Conservation (phyloP, 2,888 invertebrate genomes). For the Sinodicranocentrus sp. region DNA sequence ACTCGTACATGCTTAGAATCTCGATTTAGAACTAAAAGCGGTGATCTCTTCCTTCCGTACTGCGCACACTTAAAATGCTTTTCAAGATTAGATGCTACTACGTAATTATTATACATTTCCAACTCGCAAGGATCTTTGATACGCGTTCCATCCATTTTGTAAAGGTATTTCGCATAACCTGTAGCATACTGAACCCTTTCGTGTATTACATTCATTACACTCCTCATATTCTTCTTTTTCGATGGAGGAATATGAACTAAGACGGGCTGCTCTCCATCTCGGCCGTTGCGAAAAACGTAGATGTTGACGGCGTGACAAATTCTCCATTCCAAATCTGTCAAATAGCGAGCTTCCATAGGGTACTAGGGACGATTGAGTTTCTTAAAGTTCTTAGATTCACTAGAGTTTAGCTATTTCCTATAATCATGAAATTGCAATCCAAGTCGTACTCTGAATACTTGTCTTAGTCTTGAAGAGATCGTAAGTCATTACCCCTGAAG, state of each 20-base stretch:
- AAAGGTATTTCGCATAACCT: conserved; percentile 75
- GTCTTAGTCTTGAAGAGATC: not conserved
- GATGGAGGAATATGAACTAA: conserved; percentile 75
- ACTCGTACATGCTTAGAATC: conserved; percentile 75
- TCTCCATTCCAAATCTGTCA: conserved; percentile 76
- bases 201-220: conserved; percentile 72
- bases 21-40: conserved; percentile 73
- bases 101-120: conserved; percentile 76
- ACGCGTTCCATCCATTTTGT: conserved; percentile 75
- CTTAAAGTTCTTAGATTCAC: too few species aligned
- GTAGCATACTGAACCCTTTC: conserved; percentile 75
- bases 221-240: conserved; percentile 75
- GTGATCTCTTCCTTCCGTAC: conserved; percentile 73
- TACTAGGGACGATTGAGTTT: too few species aligned
- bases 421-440: not conserved
- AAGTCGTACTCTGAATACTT: not conserved
- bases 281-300: conserved; percentile 75
- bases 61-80: conserved; percentile 73
- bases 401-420: too few species aligned
- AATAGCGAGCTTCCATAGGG: conserved; percentile 73
- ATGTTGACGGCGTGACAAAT: conserved; percentile 76
- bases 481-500: not conserved
- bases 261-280: conserved; percentile 73
- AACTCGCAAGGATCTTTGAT: conserved; percentile 75
- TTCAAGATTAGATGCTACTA: conserved; percentile 75